Percentiles rank a stretch among this genome's conserved stretches.
Conservation (phyloP, 2,113 vertebrate species). For the Sinocyclocheilus anshuiensis region DNA sequence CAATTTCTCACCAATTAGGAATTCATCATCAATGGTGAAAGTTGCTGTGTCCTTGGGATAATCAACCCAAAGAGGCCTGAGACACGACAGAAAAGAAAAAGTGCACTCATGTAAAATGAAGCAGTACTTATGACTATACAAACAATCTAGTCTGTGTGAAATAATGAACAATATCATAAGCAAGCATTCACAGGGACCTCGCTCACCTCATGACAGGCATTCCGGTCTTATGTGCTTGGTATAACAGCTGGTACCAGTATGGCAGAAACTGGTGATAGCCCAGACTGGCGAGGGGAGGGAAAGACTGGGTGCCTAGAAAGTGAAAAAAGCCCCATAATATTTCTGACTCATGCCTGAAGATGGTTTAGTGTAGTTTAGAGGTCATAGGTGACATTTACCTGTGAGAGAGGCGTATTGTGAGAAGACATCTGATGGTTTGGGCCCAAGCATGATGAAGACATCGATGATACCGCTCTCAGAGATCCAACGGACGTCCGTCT, state of each 20-base stretch:
- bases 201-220: conserved; percentile 86
- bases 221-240: conserved; percentile 77
- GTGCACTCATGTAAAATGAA: not conserved
- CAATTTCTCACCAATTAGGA: conserved; percentile 82
- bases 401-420: conserved; percentile 87
- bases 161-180: not conserved
- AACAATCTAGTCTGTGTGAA: not conserved
- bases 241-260: conserved; percentile 90
- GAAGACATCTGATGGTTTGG: conserved; percentile 78
- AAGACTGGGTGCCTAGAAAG: conserved; percentile 85
- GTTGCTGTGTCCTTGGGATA: conserved; percentile 82
- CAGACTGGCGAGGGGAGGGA: conserved; percentile 86
- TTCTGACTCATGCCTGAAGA: not conserved
- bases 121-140: not conserved
- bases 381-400: conserved; percentile 66
- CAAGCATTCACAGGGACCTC: not conserved
- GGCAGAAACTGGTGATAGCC: conserved; percentile 94
- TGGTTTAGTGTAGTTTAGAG: not conserved
- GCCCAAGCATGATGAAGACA: conserved; percentile 87
- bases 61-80: conserved; percentile 88
- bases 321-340: not conserved
- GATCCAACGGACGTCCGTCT: conserved; percentile 93
- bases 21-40: conserved; percentile 86
- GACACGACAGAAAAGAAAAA: not conserved
- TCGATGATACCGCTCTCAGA: conserved; percentile 93